These are phyloP conservation scores for Aspidiotus rigidus DNA, from an alignment of 2,888 invertebrate species.

Conservation along the genomic window DNA sequence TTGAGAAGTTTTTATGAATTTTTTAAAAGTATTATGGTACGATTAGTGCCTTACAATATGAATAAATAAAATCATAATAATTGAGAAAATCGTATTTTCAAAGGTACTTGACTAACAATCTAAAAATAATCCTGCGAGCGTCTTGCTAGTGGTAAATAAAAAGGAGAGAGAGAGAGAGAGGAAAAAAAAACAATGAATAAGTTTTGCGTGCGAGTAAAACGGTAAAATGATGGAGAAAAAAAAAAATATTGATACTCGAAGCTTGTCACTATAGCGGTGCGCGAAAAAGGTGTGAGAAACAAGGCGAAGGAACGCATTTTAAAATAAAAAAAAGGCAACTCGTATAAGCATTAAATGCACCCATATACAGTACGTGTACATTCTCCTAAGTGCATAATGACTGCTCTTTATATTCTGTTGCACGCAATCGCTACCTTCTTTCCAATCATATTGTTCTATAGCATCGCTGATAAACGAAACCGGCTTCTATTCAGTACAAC, in stretches of 20 bases:
- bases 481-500: slow-evolving; percentile 12
- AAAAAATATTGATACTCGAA: background rate
- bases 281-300: background rate
- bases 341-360: background rate
- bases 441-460: slow-evolving; percentile 30
- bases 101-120: too few species aligned
- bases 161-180: background rate
- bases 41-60: too few species aligned
- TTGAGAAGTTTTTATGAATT: too few species aligned
- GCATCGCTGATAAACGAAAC: slow-evolving; percentile 23
- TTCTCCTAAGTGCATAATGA: slow-evolving; percentile 28
- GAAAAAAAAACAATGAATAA: background rate
- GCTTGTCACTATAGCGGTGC: background rate
- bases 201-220: background rate
- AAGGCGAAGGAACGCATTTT: background rate
- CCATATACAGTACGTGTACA: background rate
- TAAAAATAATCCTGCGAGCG: too few species aligned
- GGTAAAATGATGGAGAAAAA: background rate
- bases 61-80: too few species aligned
- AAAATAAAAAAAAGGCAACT: background rate
- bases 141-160: too few species aligned
- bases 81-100: too few species aligned
- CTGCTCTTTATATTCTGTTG: slow-evolving; percentile 33
- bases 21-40: too few species aligned
- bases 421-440: slow-evolving; percentile 33